phyloP scores from a whole-genome alignment of 2,797 vertebrate genomes.

The Sebastes jordani region DNA sequence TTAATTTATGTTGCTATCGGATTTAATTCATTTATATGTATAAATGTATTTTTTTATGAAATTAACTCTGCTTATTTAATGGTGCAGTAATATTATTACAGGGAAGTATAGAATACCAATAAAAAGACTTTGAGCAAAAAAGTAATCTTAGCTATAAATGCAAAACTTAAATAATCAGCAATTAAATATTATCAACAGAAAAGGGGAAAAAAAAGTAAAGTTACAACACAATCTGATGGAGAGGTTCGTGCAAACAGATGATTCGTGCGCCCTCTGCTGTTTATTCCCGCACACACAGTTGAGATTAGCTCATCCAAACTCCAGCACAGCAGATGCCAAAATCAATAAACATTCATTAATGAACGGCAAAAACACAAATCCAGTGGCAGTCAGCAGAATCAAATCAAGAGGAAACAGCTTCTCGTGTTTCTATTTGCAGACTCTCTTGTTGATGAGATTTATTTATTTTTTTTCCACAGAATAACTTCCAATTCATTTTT shows the following conservation, averaged over 20 bases:
- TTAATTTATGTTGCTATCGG: no score
- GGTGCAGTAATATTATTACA: no score
- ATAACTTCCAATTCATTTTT: constrained; percentile 67
- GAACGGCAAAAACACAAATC: constrained; percentile 53
- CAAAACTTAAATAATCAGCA: background rate
- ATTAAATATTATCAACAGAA: background rate
- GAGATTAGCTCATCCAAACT: constrained; percentile 21
- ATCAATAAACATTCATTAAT: constrained; percentile 66
- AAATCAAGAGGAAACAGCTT: constrained; percentile 52
- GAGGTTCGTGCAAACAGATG: constrained; percentile 40
- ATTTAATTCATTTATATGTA: no score
- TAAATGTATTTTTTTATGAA: no score
- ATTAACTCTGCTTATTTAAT: no score
- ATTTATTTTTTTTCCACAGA: constrained; percentile 3
- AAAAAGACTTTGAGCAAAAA: background rate
- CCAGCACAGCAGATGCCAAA: constrained; percentile 44
- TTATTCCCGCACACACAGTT: background rate
- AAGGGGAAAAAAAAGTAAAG: background rate
- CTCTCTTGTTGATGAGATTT: constrained; percentile 38
- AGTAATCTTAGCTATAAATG: background rate
- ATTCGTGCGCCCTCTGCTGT: constrained; percentile 77
- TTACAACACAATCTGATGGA: background rate
- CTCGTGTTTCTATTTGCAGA: constrained; percentile 55
- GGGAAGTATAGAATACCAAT: no score
- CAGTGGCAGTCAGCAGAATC: constrained; percentile 57